Base-by-base conservation (phyloP, 53 echinoderm and acorn worm species). In the Holothuria leucospilota region DNA sequence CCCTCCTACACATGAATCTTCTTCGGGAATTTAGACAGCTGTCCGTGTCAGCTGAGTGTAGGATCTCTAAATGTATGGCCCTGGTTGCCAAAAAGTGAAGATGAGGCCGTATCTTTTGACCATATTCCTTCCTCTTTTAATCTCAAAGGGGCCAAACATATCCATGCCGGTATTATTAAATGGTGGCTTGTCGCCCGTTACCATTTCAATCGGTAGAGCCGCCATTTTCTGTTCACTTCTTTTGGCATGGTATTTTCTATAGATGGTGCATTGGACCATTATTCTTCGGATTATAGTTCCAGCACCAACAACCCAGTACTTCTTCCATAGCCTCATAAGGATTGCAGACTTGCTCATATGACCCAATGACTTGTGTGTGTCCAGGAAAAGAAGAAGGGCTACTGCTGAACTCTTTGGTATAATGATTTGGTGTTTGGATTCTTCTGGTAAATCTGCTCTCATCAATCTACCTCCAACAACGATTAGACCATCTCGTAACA, bases 61-160 rank as follows among this genome's bases (percentile, higher is more conserved):
- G 59, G 10, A 72, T 82, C 51, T 92, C 89, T 27, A 89, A n/a
- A 63, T 89, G 92, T 18, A 92, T 42, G 26, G 89, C 92, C 70
- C 89, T 86, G 24, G 63, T 63, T 3, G 46, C 63, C 12, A 93
- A 49, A 39, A 90, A 90, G 93, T 92, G 49, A 87, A 93, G 39
- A 93, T 59, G 2, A 90, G 66, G 9, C 93, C 93, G 52, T 93
- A 93, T 59, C 90, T 74, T 52, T 90, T 93, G 27, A 87, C 86
- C 82, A 40, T n/a, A n/a, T n/a, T n/a, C n/a, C n/a, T n/a, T n/a
- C n/a, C n/a, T n/a, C n/a, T n/a, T n/a, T n/a, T n/a, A n/a, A n/a
- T n/a, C n/a, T n/a, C n/a, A n/a, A n/a, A n/a, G n/a, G n/a, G n/a
- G n/a, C n/a, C n/a, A n/a, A 89, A 69, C 18, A 62, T 78, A 53